Base-by-base conservation (phyloP, 2,888 invertebrate species). In the Andricus quercusramuli region DNA sequence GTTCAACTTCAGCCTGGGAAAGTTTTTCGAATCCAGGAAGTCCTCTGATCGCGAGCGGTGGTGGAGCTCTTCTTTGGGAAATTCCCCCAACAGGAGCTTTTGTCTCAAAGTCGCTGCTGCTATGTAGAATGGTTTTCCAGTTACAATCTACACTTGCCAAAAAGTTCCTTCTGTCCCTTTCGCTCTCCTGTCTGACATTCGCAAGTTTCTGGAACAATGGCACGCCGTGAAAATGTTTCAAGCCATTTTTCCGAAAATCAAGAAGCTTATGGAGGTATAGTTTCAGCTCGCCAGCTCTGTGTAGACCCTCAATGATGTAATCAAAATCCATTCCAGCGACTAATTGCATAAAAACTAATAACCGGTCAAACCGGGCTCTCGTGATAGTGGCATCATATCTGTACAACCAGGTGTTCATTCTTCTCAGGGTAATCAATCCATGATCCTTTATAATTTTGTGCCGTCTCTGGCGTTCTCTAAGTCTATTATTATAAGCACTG, bases 1-100 rank as follows among this genome's bases (percentile, higher is more conserved):
- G 93, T 76, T 96, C 95, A 84, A 94, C 95, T 91, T 98, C 98
- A 51, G 94, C 93, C 17, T 94, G 93, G 56, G 94, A 94, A n/a
- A 98, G 93, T 83, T 95, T 95, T 51, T 96, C 96, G 90, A 95
- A 98, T 0, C 96, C 96, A 0, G 97, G 97, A 83, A 98, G 92
- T 85, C 97, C 97, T 65, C 85, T 84, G 82, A 97, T 95, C 78
- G 96, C 95, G 37, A 96, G 90, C 1, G 95, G 95, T 2, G 94
- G 94, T 9, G 94, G 90, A 32, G 85, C 80, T 85, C 90, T 92
- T 65, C 92, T 86, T 68, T 90, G 89, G 3, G 87, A 81, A 9
- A 85, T 80, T 37, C 77, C 78, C 82, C 92, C 89, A 90, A 85
- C 76, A 0, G 86, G 65, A 62, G 80, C 78, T 70, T 80, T 86